Evolutionary conservation across 2,888 invertebrate species (phyloP), one percentile per base, ranked within the genome.

Genomic region (Ferrisia virgata): DNA sequence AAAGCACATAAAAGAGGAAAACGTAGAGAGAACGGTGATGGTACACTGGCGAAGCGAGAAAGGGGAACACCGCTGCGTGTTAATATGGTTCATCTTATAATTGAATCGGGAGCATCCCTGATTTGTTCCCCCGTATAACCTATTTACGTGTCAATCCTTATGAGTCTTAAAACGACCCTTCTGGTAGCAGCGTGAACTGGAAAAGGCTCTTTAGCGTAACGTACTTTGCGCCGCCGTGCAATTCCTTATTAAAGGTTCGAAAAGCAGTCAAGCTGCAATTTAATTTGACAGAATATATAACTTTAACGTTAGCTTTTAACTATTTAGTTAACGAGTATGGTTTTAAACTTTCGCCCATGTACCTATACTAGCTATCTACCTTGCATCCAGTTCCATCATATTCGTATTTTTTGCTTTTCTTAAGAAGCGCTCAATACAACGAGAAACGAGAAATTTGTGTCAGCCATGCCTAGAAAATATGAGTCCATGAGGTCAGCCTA

Each of bases 41-140:
- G 39, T 36, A 82, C 64, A 82, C 25, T 15, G 81, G n/a, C 53
- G 82, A 82, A 22, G 69, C 82, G 72, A 25, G 28, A 82, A 43
- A 33, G 81, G 72, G 40, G 33, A 69, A 72, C 43, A 82, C 76
- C 82, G 82, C 82, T 82, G 82, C 72, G 82, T 82, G 82, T 72
- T 82, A 82, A 82, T 82, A 82, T 69, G 82, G 82, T 82, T 82
- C 82, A 82, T 82, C 82, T 82, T 72, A 82, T 82, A 82, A 82
- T 82, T 82, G 82, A 82, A 82, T 82, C 69, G 82, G 43, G 69
- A 82, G 69, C 82, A 82, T 82, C 82, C 82, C 82, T 82, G 82
- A 82, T 82, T 82, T 47, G 47, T 82, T 82, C 82, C 72, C 82
- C 47, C 47, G 69, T 58, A 82, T 72, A 82, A 82, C 31, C 82